Evolutionary conservation across 53 echinoderm and acorn worm genomes (phyloP), one percentile per base, ranked within the genome.

Genomic region (Pentamera pediparva): DNA sequence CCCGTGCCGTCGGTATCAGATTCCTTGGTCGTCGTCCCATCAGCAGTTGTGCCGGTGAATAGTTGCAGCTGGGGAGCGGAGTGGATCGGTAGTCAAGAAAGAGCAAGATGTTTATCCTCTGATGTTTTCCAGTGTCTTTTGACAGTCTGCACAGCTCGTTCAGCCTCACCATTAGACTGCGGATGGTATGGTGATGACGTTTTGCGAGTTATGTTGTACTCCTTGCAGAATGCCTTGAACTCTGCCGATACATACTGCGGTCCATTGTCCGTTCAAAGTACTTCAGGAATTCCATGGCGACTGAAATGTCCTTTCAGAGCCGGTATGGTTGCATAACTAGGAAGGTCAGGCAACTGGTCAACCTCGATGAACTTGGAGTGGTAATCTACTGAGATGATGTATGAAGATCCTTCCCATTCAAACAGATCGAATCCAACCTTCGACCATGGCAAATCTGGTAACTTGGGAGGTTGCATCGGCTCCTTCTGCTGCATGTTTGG

Each of bases 291-390:
- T 6, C 87, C 74, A 51, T 86, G 87, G 8, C 74, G 47, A 31
- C 86, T 59, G 43, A 86, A 81, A 28, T 86, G 86, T 27, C 65
- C 30, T 64, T 86, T 81, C 29, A 86, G 39, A 2, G 54, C 62
- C 18, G 76, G 33, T 20, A 81, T 55, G 27, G 57, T 39, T 21
- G 81, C 35, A 15, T 37, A 26, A 50, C 77, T 86, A 62, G 47
- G 70, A 25, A 37, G 67, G 10, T 62, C 35, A 0, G 64, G 5
- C 18, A 85, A 32, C 21, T 78, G 19, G 30, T 82, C 69, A 10
- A 89, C 79, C 39, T 73, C 78, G 7, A 81, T 85, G 55, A 78
- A 89, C 38, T 78, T 81, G 32, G 89, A 89, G 65, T 65, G 81
- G 57, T 85, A 89, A 37, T 4, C 62, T 32, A 72, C 37, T 30